Evolutionary conservation across 2,888 invertebrate genomes (phyloP).

Genomic region (Eugnorisma glareosa): DNA sequence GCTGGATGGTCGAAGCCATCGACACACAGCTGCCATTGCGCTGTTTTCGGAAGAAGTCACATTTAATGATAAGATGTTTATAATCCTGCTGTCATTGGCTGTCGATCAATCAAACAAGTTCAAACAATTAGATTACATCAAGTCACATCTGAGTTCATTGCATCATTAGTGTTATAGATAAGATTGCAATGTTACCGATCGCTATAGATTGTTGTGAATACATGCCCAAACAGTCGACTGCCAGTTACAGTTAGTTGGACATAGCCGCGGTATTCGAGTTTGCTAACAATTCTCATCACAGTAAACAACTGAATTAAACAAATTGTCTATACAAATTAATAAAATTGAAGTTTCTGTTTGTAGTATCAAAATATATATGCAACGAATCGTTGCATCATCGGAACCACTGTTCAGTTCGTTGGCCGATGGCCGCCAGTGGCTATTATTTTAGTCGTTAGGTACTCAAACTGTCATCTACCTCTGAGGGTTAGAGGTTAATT

Average conservation of each 20-base stretch:
- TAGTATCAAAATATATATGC: no score
- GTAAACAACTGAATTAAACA: neutral
- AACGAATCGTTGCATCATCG: no score
- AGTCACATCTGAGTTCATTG: slow-evolving; percentile 6
- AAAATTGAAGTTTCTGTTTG: no score
- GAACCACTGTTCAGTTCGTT: no score
- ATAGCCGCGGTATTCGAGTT: neutral
- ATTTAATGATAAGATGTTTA: neutral
- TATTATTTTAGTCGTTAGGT: no score
- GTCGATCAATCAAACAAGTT: slow-evolving; percentile 12
- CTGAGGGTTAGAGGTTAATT: no score
- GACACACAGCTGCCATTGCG: neutral
- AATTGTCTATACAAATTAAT: no score
- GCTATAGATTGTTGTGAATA: neutral
- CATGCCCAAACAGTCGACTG: neutral
- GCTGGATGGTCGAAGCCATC: neutral
- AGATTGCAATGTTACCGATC: neutral
- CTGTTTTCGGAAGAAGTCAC: neutral
- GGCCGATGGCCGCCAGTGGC: no score
- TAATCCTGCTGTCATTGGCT: neutral
- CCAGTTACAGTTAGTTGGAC: neutral
- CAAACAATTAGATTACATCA: slow-evolving; percentile 9
- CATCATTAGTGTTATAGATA: slow-evolving; percentile 1
- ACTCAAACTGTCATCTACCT: no score
- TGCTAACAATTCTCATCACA: neutral